These are phyloP conservation scores for Oreochromis mossambicus DNA, from an alignment of 2,797 vertebrate genomes.

Conservation along the genomic window DNA sequence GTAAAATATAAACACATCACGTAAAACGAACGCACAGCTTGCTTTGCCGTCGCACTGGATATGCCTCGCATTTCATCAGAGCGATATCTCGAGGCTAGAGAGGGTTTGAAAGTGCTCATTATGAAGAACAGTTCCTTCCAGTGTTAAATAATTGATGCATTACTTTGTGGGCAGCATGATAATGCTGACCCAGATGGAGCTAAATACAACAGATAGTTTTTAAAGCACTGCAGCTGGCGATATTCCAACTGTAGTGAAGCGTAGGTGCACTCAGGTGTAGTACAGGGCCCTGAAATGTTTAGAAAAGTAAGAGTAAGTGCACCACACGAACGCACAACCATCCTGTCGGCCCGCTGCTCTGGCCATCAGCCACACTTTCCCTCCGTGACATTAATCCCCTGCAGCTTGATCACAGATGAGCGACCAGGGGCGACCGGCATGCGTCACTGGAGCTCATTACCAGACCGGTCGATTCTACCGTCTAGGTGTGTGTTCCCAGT, in stretches of 20 bases:
- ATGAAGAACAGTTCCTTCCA: not conserved
- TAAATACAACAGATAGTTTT: not conserved
- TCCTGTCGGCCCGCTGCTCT: not conserved
- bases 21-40: not conserved
- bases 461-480: not conserved
- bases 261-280: not conserved
- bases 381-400: constrained; percentile 42
- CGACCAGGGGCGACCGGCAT: constrained; percentile 13
- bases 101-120: not conserved
- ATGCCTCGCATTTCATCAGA: not conserved
- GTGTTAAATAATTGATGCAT: not conserved
- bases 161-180: not conserved
- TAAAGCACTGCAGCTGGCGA: not conserved
- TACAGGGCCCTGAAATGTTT: not conserved
- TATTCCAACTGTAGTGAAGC: not conserved
- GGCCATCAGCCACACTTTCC: constrained; percentile 35
- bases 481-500: constrained; percentile 59
- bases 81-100: not conserved
- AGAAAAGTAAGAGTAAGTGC: not conserved
- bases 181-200: not conserved
- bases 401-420: constrained; percentile 45
- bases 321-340: not conserved
- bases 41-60: not conserved
- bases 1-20: not conserved
- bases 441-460: constrained; percentile 47